Evolutionary conservation across 2,797 vertebrate species (phyloP).

Genomic region (Peromyscus attwateri): DNA sequence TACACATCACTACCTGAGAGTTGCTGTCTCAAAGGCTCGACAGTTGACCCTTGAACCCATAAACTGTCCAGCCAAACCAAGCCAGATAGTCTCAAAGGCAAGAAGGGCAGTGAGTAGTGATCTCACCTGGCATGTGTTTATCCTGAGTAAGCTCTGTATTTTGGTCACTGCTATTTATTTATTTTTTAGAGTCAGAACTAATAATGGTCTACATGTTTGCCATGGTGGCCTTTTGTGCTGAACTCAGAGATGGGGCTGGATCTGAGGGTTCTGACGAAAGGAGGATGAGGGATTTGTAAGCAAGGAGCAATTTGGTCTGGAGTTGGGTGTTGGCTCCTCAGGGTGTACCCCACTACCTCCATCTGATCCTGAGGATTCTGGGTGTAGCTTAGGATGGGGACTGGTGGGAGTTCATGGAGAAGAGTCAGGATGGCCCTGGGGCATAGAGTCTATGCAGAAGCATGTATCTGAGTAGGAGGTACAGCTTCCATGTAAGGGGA

Average conservation of each 20-base stretch:
- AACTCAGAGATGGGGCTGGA: not conserved
- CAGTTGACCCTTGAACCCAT: constrained; percentile 45
- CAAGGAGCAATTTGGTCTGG: not conserved
- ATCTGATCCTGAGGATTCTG: not conserved
- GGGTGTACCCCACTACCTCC: not conserved
- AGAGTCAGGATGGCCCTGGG: not conserved
- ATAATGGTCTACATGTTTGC: not conserved
- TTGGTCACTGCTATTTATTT: not conserved
- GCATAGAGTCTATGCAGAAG: not conserved
- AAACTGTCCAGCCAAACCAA: not conserved
- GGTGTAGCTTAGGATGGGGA: not conserved
- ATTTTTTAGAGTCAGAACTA: not conserved
- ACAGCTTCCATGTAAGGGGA: not conserved
- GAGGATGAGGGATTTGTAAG: not conserved
- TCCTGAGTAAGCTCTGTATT: not conserved
- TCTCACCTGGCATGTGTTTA: not conserved
- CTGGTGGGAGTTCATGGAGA: not conserved
- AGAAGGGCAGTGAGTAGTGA: not conserved
- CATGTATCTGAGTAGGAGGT: not conserved
- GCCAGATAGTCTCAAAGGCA: not conserved
- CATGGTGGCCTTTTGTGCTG: not conserved
- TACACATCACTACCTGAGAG: not conserved
- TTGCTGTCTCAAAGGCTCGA: not conserved
- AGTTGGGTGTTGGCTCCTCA: not conserved
- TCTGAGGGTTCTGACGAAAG: not conserved